Conservation (phyloP, 2,797 vertebrate genomes). For the Spinibarbus caldwelli region DNA sequence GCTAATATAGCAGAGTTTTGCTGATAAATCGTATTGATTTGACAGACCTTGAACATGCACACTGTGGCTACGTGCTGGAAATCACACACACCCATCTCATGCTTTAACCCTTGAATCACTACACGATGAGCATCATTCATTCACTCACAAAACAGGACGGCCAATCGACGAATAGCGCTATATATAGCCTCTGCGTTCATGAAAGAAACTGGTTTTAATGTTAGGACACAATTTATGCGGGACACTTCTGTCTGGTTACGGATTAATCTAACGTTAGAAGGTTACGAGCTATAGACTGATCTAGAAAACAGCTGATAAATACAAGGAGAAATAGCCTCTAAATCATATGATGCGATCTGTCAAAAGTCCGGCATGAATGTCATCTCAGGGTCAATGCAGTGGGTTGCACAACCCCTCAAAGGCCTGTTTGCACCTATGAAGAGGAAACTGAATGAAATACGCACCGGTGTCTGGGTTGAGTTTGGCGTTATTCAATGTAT, state of each 20-base stretch:
- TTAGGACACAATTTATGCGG: background rate
- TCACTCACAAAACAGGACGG: background rate
- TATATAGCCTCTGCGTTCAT: background rate
- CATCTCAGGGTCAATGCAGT: constrained; percentile 33
- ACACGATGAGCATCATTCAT: constrained; percentile 10
- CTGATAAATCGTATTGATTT: background rate
- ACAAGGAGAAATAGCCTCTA: background rate
- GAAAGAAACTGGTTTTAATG: background rate
- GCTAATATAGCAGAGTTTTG: background rate
- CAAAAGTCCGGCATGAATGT: constrained; percentile 4
- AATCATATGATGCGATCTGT: background rate
- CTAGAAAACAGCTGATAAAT: no score
- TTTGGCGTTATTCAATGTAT: constrained; percentile 86
- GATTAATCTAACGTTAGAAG: background rate
- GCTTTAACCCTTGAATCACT: constrained; percentile 36
- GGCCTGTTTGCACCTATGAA: background rate
- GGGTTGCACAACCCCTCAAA: background rate
- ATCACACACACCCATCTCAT: constrained; percentile 67
- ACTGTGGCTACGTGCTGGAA: constrained; percentile 75
- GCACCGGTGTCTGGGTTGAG: constrained; percentile 89
- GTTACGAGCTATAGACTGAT: no score
- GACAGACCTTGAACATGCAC: background rate
- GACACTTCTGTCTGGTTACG: background rate
- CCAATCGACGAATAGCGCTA: background rate
- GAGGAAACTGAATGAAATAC: constrained; percentile 56